Base-by-base conservation (phyloP, 2,888 invertebrate species). In the Platycheirus albimanus region DNA sequence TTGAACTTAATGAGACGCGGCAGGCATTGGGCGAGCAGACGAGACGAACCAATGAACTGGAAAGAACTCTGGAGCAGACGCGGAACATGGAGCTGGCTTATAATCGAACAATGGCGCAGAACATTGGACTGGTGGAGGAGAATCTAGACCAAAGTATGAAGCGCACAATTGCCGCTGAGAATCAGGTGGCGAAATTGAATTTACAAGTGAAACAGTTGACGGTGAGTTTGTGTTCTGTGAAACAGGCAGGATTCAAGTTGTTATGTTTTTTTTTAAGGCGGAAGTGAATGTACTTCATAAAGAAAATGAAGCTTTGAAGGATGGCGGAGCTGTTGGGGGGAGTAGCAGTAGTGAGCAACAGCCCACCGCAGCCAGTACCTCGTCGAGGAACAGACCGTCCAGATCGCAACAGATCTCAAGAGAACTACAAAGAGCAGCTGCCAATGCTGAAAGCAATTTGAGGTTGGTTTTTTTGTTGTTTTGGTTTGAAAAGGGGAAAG, bases 161-260 rank as follows among this genome's bases (percentile, higher is more conserved):
- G 87, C 91, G 93, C 89, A 93, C 93, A 0, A 90, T 92, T 8
- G 93, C 92, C 76, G 93, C 94, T 1, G 95, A 95, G 89, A 92
- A 90, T 85, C 93, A 92, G 45, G 92, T 95, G 66, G 90, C 92
- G 3, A 93, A 93, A 87, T 91, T 96, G 85, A 94, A 93, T 87
- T 94, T 93, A 86, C 94, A 96, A 91, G 93, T 95, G 45, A 94
- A 94, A 88, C 92, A 92, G 87, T 91, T 96, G 86, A 94, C 93
- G 92, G 96, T 94, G 89, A 88, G 91, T 89, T 24, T 6, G 11
- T 17, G 11, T 17, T 8, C 3, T 3, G 17, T 7, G 17, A 2
- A 54, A 36, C 45, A 17, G 11, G 30, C 36, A 61, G n/a, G n/a
- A 8, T 15, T 8, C 3, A 7, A 20, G 7, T 51, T 17, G 13